Evolutionary conservation across 2,113 vertebrate species (phyloP).

Genomic region (Balaeniceps rex): DNA sequence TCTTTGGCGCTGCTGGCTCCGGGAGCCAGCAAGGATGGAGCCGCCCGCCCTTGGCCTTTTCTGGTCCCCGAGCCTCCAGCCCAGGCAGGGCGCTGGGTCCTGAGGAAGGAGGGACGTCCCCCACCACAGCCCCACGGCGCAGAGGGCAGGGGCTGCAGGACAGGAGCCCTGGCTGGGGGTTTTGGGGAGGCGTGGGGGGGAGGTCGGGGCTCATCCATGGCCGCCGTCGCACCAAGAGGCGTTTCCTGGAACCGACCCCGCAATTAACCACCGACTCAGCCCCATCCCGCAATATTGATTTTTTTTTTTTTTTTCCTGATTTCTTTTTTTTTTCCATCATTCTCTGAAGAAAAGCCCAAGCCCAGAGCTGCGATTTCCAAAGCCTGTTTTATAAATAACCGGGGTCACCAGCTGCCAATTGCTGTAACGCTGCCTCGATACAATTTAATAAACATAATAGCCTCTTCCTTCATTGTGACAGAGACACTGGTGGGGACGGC

Average conservation of each 20-base stretch:
- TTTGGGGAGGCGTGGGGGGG: accelerated
- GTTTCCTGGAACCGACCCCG: neutral
- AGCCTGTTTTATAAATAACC: constrained; percentile 56
- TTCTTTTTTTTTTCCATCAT: neutral
- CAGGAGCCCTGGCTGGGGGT: neutral
- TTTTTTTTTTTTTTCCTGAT: neutral
- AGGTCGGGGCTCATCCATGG: neutral
- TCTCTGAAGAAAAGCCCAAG: constrained; percentile 25
- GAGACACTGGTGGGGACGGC: neutral
- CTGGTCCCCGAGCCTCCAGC: neutral
- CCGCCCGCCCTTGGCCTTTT: neutral
- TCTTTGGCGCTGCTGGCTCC: accelerated
- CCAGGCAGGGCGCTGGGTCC: neutral
- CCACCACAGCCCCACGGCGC: accelerated
- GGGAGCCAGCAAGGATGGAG: neutral
- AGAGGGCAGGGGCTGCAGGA: neutral
- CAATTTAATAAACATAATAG: constrained; percentile 54
- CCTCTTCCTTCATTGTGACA: constrained; percentile 43
- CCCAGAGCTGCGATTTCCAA: constrained; percentile 19
- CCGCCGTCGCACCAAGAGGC: neutral
- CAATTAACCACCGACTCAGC: neutral
- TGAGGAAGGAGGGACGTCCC: too few relatives aligned
- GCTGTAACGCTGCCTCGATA: neutral
- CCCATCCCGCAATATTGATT: neutral
- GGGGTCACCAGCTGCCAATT: constrained; percentile 50